Evolutionary conservation across 2,888 invertebrate species (phyloP), one percentile per base, ranked within the genome.

Genomic region (Griposia aprilina): DNA sequence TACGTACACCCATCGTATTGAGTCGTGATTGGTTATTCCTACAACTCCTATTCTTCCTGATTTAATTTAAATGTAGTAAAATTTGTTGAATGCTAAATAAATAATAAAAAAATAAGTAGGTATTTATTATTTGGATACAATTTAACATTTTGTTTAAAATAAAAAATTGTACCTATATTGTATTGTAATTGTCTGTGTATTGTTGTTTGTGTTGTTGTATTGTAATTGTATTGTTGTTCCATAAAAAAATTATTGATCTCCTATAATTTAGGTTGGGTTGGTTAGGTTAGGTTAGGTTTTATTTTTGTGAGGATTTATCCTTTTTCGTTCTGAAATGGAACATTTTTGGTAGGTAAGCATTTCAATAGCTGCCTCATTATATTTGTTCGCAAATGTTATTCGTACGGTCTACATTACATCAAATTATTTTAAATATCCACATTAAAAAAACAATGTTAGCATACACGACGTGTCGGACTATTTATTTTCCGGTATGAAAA

Each of bases 21-120:
- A 75, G 59, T 88, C 74, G 76, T 76, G 74, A 81, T 88, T 83
- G 63, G 80, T 68, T 65, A 80, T 78, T 83, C 63, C 59, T 36
- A 8, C 52, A 69, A 36, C 20, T 55, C 30, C 63, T 78, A 79
- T 83, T 78, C 63, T 78, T 80, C 83, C 63, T 80, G 60, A 66
- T 45, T 8, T 45, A 45, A 45, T 87, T 65, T 41, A 17, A 79
- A 79, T 30, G 11, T n/a, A 50, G 50, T 50, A 23, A 8, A 57
- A 45, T 23, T 60, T 45, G 2, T 36, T n/a, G 23, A 57, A 26
- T n/a, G 15, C 26, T 26, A 52, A 26, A 73, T 23, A 26, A 30
- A 17, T 6, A 75, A 36, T 17, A 50, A 26, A 10, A 17, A 20
- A 74, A 17, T 26, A 7, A 41, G 17, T n/a, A n/a, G 15, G 20